phyloP scores from a whole-genome alignment of 1,140 invertebrate genomes.

The Tetramorium simillimum region DNA sequence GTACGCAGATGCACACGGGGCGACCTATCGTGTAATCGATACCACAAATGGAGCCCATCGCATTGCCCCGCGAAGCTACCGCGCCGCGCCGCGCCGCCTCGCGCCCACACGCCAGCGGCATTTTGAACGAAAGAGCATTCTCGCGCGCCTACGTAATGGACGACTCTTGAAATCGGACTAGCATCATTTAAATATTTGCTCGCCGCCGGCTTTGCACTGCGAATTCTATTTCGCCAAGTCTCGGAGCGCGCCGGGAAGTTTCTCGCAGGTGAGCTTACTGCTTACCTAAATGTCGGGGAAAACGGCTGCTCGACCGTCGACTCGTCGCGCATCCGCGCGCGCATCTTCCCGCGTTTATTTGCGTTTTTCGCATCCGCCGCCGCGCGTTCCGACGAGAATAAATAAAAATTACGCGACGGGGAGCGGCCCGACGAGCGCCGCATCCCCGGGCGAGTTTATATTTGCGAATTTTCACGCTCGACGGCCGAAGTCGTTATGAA shows the following conservation, averaged over 20 bases:
- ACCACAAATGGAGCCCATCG: slow-evolving; percentile 33
- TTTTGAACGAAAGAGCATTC: slow-evolving; percentile 33
- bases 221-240: slow-evolving; percentile 47
- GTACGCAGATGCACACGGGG: slow-evolving; percentile 55
- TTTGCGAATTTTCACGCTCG: slow-evolving; percentile 60
- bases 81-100: neutral
- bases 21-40: slow-evolving; percentile 63
- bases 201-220: slow-evolving; percentile 4
- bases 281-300: slow-evolving; percentile 30
- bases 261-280: neutral
- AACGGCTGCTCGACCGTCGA: neutral
- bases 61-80: slow-evolving; percentile 43
- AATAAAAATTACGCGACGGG: slow-evolving; percentile 60
- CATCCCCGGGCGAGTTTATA: slow-evolving; percentile 27
- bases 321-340: neutral
- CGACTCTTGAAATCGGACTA: slow-evolving; percentile 12
- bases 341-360: slow-evolving; percentile 38
- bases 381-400: slow-evolving; percentile 28
- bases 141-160: slow-evolving; percentile 28
- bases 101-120: neutral
- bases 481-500: slow-evolving; percentile 42
- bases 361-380: slow-evolving; percentile 51
- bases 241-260: neutral
- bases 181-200: slow-evolving; percentile 56
- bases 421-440: neutral